Evolutionary conservation across 1,140 invertebrate genomes (phyloP).

Genomic region (Anthonomus grandis): DNA sequence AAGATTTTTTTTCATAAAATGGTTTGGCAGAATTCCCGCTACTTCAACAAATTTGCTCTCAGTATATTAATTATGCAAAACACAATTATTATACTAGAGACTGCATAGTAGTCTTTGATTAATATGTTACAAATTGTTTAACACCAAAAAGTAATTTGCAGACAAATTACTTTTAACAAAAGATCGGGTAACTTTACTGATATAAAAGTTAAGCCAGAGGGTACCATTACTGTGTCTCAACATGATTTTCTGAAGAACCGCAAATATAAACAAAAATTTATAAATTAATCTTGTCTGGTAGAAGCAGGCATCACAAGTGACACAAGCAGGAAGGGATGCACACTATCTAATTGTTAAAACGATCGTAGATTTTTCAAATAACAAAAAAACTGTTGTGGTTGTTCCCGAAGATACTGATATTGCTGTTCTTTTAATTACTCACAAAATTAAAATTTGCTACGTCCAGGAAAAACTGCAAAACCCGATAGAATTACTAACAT

Average conservation of each 20-base stretch:
- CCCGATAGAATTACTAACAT: too few species aligned
- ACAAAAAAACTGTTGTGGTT: neutral
- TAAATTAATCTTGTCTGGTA: neutral
- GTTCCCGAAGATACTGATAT: neutral
- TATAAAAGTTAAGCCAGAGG: too few species aligned
- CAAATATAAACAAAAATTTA: neutral
- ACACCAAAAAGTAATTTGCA: too few species aligned
- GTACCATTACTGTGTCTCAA: neutral
- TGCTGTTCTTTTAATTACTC: neutral
- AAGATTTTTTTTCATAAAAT: neutral
- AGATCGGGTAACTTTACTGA: too few species aligned
- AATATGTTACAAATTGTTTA: too few species aligned
- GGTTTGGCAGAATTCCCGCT: too few species aligned
- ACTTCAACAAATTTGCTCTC: too few species aligned
- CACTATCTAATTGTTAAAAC: neutral
- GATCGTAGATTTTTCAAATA: neutral
- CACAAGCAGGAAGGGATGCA: neutral
- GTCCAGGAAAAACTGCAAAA: too few species aligned
- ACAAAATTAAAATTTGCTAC: neutral
- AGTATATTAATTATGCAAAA: too few species aligned
- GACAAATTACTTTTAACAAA: too few species aligned
- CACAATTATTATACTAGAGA: too few species aligned
- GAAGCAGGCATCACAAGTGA: neutral
- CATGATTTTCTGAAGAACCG: neutral
- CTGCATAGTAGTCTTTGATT: too few species aligned